Conservation (phyloP, 2,113 vertebrate genomes). For the Planiliza haematocheilus region DNA sequence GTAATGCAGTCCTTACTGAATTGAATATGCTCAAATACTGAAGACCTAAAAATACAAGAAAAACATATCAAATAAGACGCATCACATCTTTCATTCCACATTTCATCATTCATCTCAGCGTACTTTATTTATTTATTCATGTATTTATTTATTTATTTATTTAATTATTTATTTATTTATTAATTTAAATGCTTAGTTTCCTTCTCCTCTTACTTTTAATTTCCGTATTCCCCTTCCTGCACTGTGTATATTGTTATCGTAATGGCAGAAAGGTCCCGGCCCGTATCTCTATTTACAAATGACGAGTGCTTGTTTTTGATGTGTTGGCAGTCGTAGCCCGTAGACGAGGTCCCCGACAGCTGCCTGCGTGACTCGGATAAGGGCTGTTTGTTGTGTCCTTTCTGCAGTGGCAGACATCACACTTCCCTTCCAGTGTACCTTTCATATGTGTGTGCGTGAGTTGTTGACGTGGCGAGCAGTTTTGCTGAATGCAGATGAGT, state of each 20-base stretch:
- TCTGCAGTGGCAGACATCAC: constrained; percentile 9
- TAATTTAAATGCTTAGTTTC: constrained; percentile 40
- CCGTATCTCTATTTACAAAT: constrained; percentile 44
- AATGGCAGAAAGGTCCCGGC: constrained; percentile 35
- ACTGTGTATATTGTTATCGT: constrained; percentile 24
- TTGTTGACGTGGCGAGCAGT: constrained; percentile 16
- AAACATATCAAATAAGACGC: constrained; percentile 59
- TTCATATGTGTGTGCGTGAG: neutral
- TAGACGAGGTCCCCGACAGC: constrained; percentile 32
- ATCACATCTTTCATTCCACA: constrained; percentile 53
- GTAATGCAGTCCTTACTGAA: constrained; percentile 34
- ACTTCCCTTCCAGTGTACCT: constrained; percentile 27
- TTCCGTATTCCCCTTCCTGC: constrained; percentile 7
- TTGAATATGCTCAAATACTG: constrained; percentile 49
- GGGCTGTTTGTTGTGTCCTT: constrained; percentile 41
- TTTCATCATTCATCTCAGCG: constrained; percentile 53
- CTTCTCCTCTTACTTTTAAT: constrained; percentile 3
- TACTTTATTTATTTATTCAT: constrained; percentile 52
- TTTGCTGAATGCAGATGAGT: constrained; percentile 42
- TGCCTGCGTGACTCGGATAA: constrained; percentile 42
- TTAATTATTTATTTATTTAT: too few species aligned
- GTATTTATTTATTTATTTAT: constrained; percentile 61
- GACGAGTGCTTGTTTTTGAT: constrained; percentile 40
- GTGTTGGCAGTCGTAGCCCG: constrained; percentile 46
- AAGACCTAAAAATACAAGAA: constrained; percentile 43